A percentile compares a stretch with the other conserved stretches of the same genome.
Conservation (phyloP, 2,888 invertebrate genomes). For the Nomada ruficornis region DNA sequence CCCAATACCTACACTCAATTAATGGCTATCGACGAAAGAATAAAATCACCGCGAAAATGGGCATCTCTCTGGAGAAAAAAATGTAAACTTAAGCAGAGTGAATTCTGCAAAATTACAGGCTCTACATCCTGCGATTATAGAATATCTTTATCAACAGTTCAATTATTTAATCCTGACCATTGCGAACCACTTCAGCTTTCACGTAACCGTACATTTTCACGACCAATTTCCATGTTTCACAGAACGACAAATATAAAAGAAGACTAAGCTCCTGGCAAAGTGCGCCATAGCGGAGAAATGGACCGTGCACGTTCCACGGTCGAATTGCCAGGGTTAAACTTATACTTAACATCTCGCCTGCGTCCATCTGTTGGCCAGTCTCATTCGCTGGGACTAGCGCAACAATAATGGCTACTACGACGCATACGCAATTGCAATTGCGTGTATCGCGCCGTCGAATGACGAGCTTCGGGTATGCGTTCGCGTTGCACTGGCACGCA, state of each 20-base stretch:
- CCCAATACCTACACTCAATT: too few relatives aligned
- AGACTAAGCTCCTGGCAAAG: slow-evolving; percentile 27
- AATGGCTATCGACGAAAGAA: too few relatives aligned
- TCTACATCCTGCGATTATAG: too few relatives aligned
- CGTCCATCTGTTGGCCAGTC: slow-evolving; percentile 42
- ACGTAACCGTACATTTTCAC: not conserved
- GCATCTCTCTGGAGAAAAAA: too few relatives aligned
- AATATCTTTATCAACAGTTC: too few relatives aligned
- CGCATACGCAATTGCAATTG: slow-evolving; percentile 45
- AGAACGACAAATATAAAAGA: slow-evolving; percentile 1
- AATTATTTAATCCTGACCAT: not conserved
- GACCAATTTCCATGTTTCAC: not conserved
- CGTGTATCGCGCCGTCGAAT: slow-evolving; percentile 42
- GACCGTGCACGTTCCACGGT: slow-evolving; percentile 25
- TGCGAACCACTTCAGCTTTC: not conserved
- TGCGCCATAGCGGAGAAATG: slow-evolving; percentile 29
- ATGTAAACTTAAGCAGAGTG: too few relatives aligned
- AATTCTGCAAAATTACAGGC: too few relatives aligned
- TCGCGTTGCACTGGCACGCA: slow-evolving; percentile 15
- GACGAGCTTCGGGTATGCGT: slow-evolving; percentile 29
- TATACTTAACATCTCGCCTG: slow-evolving; percentile 51
- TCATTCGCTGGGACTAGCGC: slow-evolving; percentile 37
- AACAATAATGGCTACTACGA: slow-evolving; percentile 55
- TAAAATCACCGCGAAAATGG: too few relatives aligned
- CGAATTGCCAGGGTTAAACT: slow-evolving; percentile 58